Percentiles rank a stretch among this genome's conserved stretches.
Conservation (phyloP, 2,888 invertebrate species). For the Parascotia fuliginaria region DNA sequence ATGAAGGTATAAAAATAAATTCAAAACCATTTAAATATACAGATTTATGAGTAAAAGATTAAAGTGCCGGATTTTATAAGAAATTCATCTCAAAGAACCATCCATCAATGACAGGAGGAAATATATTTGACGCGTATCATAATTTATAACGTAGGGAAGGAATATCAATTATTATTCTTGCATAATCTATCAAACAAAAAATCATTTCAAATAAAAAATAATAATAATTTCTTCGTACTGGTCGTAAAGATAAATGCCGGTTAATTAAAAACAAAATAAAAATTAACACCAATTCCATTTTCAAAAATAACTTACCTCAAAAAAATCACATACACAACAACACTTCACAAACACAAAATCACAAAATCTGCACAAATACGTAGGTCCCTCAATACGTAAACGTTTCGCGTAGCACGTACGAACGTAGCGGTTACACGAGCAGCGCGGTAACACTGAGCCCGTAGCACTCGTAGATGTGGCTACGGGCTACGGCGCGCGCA, state of each 20-base stretch:
- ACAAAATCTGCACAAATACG: conserved; percentile 43
- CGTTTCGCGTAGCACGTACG: conserved; percentile 27
- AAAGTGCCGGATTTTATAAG: conserved; percentile 2
- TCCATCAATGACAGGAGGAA: conserved; percentile 15
- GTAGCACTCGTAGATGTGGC: conserved; percentile 48
- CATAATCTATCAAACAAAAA: neutral
- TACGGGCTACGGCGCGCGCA: conserved; percentile 79
- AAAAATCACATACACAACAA: conserved; percentile 29
- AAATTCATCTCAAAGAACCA: conserved; percentile 9
- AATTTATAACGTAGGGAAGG: conserved; percentile 24
- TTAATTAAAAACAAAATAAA: conserved; percentile 2
- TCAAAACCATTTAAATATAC: neutral
- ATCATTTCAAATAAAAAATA: neutral
- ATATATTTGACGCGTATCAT: conserved; percentile 19
- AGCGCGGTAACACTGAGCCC: conserved; percentile 65
- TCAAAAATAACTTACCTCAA: conserved; percentile 23
- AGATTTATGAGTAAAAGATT: neutral
- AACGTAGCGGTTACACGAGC: conserved; percentile 50
- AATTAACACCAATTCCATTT: neutral
- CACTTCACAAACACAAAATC: conserved; percentile 43
- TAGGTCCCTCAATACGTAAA: conserved; percentile 37
- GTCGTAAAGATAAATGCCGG: neutral
- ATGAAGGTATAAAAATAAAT: too few species aligned
- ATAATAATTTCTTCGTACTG: neutral
- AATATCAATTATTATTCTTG: neutral